Percentiles rank a stretch among this genome's conserved stretches.
These are phyloP conservation scores for Sula dactylatra DNA, from an alignment of 2,113 vertebrate genomes.

Conservation along the genomic window DNA sequence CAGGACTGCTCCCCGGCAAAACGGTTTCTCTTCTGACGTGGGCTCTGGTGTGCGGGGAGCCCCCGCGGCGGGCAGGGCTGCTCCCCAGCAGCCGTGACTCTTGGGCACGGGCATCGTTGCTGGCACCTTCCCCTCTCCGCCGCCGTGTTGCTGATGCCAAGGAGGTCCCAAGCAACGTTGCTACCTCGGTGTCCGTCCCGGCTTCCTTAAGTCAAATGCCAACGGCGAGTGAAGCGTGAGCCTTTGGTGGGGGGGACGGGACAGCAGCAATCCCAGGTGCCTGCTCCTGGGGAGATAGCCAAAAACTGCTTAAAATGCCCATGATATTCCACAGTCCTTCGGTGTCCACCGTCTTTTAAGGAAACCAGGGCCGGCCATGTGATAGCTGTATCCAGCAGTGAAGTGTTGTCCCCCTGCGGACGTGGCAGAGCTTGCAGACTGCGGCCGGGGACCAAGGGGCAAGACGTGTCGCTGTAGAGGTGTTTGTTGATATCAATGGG, in stretches of 20 bases:
- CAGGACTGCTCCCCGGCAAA: no score
- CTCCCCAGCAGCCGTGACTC: background rate
- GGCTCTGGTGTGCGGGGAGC: background rate
- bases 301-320: background rate
- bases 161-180: no score
- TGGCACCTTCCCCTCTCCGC: no score
- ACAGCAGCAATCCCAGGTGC: no score
- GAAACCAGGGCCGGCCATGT: background rate
- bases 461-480: rapidly evolving
- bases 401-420: background rate
- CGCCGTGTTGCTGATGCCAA: rapidly evolving
- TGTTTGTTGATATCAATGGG: rapidly evolving
- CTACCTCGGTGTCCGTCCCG: background rate
- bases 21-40: background rate
- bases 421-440: background rate
- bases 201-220: background rate
- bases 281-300: background rate
- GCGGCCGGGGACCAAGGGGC: background rate
- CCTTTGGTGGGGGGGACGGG: no score
- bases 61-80: background rate
- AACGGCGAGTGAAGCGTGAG: rapidly evolving
- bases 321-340: background rate
- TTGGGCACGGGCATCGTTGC: rapidly evolving
- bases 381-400: background rate
- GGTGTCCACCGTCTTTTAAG: no score